Evolutionary conservation across 2,113 vertebrate species (phyloP), one percentile per base, ranked within the genome.

Genomic region (Octodon degus): DNA sequence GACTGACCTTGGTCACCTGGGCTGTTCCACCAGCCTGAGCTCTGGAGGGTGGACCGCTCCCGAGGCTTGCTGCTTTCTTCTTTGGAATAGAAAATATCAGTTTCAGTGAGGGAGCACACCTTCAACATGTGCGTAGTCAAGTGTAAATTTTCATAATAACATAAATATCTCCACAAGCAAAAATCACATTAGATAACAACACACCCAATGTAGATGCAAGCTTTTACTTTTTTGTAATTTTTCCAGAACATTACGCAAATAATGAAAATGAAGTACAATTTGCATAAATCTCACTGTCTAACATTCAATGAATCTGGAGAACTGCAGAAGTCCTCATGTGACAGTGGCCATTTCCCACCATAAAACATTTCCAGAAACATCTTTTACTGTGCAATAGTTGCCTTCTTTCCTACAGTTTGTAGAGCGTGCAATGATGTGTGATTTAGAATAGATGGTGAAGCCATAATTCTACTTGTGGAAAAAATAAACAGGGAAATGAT

Each of bases 51-150:
- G 94, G 93, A 84, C 86, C 94, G 80, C 84, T 96, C 30, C 89
- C 77, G 16, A 47, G 63, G 16, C 86, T 95, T 63, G 92, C 25
- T 89, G 90, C 22, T 80, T 95, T 98, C 74, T 96, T 97, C 98
- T 98, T 79, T 72, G 96, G 97, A 96, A 96, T 0, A 96, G 84
- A 96, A 97, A 96, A 96, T 43, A 86, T 37, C 47, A 47, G 30
- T 90, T 95, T 97, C 30, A 87, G 1, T 82, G 82, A 3, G 20
- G 10, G 53, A 34, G n/a, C 40, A 65, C 3, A 86, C 3, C 14
- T 24, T 55, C 85, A 93, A 32, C 67, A 81, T 27, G 13, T 30
- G 68, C 40, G 16, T 47, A 77, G 77, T 50, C 32, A 86, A 94
- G 7, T 30, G 3, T 6, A 81, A 58, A 86, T 90, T 93, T 95